These are phyloP conservation scores for Tenodera sinensis DNA, from an alignment of 2,888 invertebrate genomes.

Conservation along the genomic window DNA sequence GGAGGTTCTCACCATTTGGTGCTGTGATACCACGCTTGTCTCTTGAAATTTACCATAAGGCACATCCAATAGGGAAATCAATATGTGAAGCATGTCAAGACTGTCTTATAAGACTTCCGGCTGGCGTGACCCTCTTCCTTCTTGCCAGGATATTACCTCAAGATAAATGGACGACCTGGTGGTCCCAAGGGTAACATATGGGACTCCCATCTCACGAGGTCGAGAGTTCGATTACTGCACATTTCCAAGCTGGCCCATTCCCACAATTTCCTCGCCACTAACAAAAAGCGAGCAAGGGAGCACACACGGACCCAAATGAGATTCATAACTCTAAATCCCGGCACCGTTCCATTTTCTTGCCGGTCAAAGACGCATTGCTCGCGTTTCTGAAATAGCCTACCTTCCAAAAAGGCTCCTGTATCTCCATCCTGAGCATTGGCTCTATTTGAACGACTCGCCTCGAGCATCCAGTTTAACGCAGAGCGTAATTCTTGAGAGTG, in stretches of 20 bases:
- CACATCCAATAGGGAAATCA: background rate
- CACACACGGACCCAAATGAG: background rate
- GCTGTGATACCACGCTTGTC: background rate
- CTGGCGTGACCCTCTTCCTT: background rate
- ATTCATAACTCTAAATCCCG: background rate
- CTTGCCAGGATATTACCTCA: background rate
- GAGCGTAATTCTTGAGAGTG: too few species aligned
- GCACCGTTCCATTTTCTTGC: background rate
- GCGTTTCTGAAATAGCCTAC: background rate
- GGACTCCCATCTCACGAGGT: background rate
- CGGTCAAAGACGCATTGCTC: background rate
- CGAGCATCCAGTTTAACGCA: too few species aligned
- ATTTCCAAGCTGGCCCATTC: background rate
- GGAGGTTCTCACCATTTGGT: background rate
- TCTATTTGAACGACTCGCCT: too few species aligned
- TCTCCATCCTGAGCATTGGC: too few species aligned
- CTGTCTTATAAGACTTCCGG: background rate
- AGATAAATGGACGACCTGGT: background rate
- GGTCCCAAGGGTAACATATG: background rate
- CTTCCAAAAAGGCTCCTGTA: background rate
- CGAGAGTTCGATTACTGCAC: background rate
- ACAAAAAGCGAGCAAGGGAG: background rate
- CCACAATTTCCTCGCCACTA: background rate
- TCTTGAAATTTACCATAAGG: background rate
- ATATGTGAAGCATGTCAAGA: background rate